Base-by-base conservation (phyloP, 2,797 vertebrate genomes). In the Eleutherodactylus coqui region DNA sequence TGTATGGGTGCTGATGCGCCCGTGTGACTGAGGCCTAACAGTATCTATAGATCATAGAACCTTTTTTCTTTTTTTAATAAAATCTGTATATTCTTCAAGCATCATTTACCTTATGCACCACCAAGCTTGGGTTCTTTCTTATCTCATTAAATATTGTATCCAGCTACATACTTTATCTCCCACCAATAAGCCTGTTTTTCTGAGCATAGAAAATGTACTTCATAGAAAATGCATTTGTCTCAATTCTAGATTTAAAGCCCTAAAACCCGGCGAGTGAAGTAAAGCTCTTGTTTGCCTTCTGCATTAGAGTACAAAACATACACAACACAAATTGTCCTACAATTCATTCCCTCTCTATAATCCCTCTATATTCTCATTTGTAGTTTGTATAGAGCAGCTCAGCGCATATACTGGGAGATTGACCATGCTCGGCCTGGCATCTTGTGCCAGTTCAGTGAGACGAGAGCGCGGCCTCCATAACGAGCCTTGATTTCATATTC, bases 351-450 rank as follows among this genome's bases (percentile, higher is more conserved):
- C 47, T 55, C 16, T 13, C 62, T 67, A 43, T 79, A 79, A 85
- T 85, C 75, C 84, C 69, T 36, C 19, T 72, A n/a, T 79, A 60
- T 79, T 85, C 84, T 79, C 75, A 69, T 70, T 79, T 79, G 38
- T 49, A 55, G 75, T 9, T 34, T 73, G 62, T 47, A 19, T 85
- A 77, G 34, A 51, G 24, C 83, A n/a, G 43, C 43, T 67, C 49
- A 67, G 83, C 17, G 72, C 29, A 9, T 34, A 85, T 29, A 84
- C 43, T 14, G 21, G 6, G 47, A 53, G 45, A 51, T 16, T 67
- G 72, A 69, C 80, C 80, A 14, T 55, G 21, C 17, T 60, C 5
- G 13, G 6, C 62, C 75, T 51, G 17, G 55, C 47, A 27, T 69
- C 62, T n/a, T 8, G 51, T 78, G 58, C 83, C 83, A 77, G 73